Conservation (phyloP, 2,797 vertebrate genomes). For the Falco novaeseelandiae region DNA sequence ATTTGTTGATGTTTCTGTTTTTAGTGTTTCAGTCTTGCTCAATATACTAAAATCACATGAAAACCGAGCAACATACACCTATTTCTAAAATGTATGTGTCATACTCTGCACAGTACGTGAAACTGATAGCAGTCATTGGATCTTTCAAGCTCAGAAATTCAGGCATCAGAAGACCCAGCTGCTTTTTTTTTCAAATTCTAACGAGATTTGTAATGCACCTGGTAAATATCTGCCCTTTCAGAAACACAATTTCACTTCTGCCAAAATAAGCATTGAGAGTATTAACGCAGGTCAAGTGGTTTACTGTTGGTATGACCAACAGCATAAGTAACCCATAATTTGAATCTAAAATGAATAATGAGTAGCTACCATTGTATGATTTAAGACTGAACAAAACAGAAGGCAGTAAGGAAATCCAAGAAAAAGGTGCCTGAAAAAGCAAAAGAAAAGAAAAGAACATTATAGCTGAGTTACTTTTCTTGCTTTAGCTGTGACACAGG, state of each 20-base stretch:
- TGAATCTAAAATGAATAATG: neutral
- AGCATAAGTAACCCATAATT: neutral
- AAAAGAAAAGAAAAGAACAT: neutral
- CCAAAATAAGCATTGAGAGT: neutral
- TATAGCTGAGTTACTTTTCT: neutral
- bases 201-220: neutral
- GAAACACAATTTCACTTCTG: neutral
- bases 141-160: neutral
- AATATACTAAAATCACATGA: neutral
- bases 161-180: neutral
- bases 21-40: neutral
- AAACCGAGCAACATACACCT: neutral
- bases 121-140: neutral
- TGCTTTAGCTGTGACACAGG: neutral
- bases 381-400: neutral
- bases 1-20: neutral
- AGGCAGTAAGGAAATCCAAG: neutral
- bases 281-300: neutral
- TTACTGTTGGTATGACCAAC: neutral
- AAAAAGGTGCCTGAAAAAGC: neutral
- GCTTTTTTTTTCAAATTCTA: neutral
- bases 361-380: neutral
- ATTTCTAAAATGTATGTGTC: neutral
- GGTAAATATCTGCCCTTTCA: neutral
- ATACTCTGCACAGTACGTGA: neutral